These are phyloP conservation scores for Argya squamiceps DNA, from an alignment of 2,797 vertebrate genomes.

Conservation along the genomic window DNA sequence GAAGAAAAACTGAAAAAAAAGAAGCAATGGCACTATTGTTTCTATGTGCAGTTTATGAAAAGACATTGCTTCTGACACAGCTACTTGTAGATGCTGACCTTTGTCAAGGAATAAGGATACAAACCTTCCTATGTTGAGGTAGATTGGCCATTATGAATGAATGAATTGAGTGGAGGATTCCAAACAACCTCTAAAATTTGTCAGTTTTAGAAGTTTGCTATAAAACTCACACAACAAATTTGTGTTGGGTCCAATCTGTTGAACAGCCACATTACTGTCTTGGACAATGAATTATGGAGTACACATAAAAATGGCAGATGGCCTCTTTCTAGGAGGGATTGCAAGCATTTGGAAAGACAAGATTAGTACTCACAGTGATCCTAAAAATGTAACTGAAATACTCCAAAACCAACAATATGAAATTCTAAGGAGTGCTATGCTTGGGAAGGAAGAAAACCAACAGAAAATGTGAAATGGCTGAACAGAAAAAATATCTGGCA, in stretches of 20 bases:
- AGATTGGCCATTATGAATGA: background rate
- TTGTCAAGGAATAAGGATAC: background rate
- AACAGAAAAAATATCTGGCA: background rate
- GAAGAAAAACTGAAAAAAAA: background rate
- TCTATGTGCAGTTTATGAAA: background rate
- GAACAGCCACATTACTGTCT: background rate
- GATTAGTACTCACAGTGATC: background rate
- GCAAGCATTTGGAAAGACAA: background rate
- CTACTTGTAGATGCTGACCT: background rate
- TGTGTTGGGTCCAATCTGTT: background rate
- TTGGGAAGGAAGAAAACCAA: background rate
- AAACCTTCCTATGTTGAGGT: background rate
- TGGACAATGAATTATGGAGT: background rate
- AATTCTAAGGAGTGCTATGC: background rate
- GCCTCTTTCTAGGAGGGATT: constrained; percentile 7
- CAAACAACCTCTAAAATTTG: background rate
- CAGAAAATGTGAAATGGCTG: background rate
- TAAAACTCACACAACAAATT: background rate
- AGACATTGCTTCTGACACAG: background rate
- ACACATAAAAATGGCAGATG: constrained; percentile 1
- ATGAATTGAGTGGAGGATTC: background rate
- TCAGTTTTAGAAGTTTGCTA: background rate
- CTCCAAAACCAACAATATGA: background rate
- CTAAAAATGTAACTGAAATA: background rate
- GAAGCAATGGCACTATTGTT: background rate